Conservation (phyloP, 2,888 invertebrate genomes). For the Rhingia campestris region DNA sequence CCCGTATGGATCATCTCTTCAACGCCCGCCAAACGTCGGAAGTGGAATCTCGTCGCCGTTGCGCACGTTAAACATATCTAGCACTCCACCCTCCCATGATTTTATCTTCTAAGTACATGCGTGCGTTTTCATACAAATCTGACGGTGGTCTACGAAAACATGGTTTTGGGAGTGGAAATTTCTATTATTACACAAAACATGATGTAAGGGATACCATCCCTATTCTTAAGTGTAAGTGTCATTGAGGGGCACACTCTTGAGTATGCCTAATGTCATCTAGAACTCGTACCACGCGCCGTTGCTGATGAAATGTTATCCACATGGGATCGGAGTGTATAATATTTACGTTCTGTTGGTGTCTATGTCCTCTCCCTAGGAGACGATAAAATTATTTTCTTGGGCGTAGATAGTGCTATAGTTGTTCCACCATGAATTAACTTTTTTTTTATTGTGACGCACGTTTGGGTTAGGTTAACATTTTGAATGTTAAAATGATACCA, state of each 20-base stretch:
- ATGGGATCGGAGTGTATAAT: constrained; percentile 13
- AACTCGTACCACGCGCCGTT: neutral
- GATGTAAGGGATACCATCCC: constrained; percentile 39
- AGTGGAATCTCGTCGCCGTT: constrained; percentile 31
- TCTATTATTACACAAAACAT: constrained; percentile 52
- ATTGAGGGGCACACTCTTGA: constrained; percentile 22
- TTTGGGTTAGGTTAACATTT: neutral
- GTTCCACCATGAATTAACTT: neutral
- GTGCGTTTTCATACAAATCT: constrained; percentile 43
- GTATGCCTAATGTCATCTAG: constrained; percentile 43
- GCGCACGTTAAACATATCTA: neutral
- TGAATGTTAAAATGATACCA: neutral
- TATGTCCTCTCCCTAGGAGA: neutral
- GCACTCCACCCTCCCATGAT: neutral
- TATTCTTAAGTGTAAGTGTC: constrained; percentile 32
- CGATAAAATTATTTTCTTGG: neutral
- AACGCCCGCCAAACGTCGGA: constrained; percentile 52
- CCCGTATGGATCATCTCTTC: constrained; percentile 57
- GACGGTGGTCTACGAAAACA: constrained; percentile 9
- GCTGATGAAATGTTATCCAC: constrained; percentile 31
- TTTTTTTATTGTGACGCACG: neutral
- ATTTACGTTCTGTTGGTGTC: neutral
- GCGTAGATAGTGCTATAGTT: neutral
- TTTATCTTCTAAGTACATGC: constrained; percentile 9
- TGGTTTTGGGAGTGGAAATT: constrained; percentile 17